A percentile compares a stretch with the other conserved stretches of the same genome.
phyloP scores from a whole-genome alignment of 2,888 invertebrate genomes.

The Zootermopsis nevadensis region DNA sequence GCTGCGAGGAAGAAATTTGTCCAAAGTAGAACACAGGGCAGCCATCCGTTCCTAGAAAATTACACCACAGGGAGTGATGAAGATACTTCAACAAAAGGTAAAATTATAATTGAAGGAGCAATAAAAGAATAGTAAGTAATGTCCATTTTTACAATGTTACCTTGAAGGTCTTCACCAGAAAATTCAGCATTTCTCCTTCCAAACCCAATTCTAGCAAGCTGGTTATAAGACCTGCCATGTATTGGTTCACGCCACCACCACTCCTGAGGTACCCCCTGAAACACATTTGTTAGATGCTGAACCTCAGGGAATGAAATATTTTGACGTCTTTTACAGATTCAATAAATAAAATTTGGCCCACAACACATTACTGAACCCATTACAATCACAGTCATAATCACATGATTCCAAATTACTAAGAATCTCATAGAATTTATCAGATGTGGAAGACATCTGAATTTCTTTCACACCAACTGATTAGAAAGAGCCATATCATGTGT shows the following conservation, averaged over 20 bases:
- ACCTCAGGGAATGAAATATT: too few species aligned
- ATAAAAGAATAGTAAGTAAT: background rate
- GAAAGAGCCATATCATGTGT: too few species aligned
- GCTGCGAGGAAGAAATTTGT: conserved; percentile 61
- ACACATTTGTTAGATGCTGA: background rate
- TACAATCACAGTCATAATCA: too few species aligned
- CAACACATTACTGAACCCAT: too few species aligned
- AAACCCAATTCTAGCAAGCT: conserved; percentile 67
- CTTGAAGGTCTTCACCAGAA: conserved; percentile 61
- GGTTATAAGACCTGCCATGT: conserved; percentile 66
- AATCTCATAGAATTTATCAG: too few species aligned
- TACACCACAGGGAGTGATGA: background rate
- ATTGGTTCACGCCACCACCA: conserved; percentile 73
- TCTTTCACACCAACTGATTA: too few species aligned
- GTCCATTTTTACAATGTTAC: conserved; percentile 51
- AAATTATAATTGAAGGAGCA: too few species aligned
- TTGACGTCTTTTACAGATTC: too few species aligned
- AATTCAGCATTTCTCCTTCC: conserved; percentile 64
- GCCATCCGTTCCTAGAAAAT: conserved; percentile 62
- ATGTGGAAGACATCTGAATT: too few species aligned
- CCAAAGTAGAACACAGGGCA: conserved; percentile 62
- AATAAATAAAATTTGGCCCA: too few species aligned
- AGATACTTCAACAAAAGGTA: background rate
- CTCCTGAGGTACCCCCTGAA: conserved; percentile 62
- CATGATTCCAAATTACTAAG: too few species aligned